These are phyloP conservation scores for Caenorhabditis macrosperma DNA, from an alignment of 2,888 invertebrate species.

Conservation along the genomic window DNA sequence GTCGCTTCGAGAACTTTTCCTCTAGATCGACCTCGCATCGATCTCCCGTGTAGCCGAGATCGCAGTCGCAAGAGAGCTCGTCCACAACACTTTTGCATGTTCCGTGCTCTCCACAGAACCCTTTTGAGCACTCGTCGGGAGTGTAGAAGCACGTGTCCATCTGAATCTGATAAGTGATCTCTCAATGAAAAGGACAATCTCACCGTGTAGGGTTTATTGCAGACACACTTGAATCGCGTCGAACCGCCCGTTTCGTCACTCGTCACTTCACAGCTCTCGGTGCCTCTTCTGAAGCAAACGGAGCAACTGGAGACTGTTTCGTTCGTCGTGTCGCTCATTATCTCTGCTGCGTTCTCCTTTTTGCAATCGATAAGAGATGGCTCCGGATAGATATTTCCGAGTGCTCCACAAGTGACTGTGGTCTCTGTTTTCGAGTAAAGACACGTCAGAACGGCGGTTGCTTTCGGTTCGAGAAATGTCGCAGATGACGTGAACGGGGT, in stretches of 20 bases:
- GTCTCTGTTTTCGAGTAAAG: conserved; percentile 8
- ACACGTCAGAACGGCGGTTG: conserved; percentile 10
- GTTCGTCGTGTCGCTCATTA: conserved; percentile 3
- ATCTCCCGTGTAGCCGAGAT: conserved; percentile 16
- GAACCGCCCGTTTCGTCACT: not conserved
- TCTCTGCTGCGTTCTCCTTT: not conserved
- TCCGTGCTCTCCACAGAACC: conserved; percentile 13
- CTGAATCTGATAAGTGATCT: conserved; percentile 3
- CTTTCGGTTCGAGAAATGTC: not conserved
- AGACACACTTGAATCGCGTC: not conserved
- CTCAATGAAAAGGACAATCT: not conserved
- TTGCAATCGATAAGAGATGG: conserved; percentile 27
- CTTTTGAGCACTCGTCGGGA: not conserved
- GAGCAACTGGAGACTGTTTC: conserved; percentile 7
- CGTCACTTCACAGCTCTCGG: not conserved
- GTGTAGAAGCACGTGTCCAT: conserved; percentile 18
- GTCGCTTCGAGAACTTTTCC: not conserved
- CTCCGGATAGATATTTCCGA: conserved; percentile 24
- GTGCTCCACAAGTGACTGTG: conserved; percentile 12
- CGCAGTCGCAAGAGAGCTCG: not conserved
- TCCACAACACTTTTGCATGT: not conserved
- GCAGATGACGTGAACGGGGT: not conserved
- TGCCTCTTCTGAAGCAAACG: not conserved
- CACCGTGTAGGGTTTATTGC: not conserved
- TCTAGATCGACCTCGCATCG: not conserved